Evolutionary conservation across 2,888 invertebrate genomes (phyloP).

Genomic region (Pachymerium ferrugineum): DNA sequence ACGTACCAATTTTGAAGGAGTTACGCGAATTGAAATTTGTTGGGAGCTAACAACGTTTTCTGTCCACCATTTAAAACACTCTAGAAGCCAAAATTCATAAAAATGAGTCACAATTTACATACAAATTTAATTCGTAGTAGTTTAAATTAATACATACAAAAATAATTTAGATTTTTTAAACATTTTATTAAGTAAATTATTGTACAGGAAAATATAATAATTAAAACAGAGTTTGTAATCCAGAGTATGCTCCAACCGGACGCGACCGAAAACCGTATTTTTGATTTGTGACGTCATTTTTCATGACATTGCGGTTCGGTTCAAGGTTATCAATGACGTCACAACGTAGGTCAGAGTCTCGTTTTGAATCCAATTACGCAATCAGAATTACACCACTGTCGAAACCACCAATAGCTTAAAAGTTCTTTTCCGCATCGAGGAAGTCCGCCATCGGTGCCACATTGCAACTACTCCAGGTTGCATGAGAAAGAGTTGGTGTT

Average conservation of each 20-base stretch:
- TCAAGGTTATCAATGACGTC: not conserved
- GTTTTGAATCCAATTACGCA: not conserved
- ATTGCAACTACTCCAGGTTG: not conserved
- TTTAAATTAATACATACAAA: too few relatives aligned
- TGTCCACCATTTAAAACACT: slow-evolving; percentile 4
- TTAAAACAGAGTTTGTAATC: not conserved
- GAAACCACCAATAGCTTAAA: not conserved
- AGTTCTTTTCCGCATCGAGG: not conserved
- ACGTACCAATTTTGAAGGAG: not conserved
- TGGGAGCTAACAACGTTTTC: not conserved
- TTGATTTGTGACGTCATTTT: too few relatives aligned
- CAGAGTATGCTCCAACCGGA: too few relatives aligned
- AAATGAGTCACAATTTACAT: not conserved
- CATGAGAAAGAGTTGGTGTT: not conserved
- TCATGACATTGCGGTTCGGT: too few relatives aligned
- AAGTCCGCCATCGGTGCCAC: slow-evolving; percentile 29
- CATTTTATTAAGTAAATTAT: not conserved
- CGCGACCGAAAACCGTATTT: too few relatives aligned
- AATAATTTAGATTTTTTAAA: not conserved
- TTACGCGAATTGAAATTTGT: not conserved
- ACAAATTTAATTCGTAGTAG: not conserved
- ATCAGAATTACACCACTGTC: not conserved
- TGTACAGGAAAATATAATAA: not conserved
- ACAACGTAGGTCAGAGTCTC: not conserved
- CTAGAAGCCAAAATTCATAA: not conserved